phyloP scores from a whole-genome alignment of 2,888 invertebrate species.

The Stenurella melanura region DNA sequence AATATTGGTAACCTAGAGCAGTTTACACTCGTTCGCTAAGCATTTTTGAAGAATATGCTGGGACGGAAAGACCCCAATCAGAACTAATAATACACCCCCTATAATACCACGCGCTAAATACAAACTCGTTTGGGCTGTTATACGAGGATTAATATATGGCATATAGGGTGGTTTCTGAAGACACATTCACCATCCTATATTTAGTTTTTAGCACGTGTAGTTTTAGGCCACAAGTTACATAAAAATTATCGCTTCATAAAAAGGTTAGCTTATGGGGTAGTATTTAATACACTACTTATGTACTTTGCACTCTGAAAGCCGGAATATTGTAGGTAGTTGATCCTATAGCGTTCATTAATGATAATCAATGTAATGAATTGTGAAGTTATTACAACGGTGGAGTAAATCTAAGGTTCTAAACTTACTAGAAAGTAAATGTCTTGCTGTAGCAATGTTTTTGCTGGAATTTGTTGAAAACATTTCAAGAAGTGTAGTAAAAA shows the following conservation, averaged over 20 bases:
- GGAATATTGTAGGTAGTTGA: too few relatives aligned
- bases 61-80: constrained; percentile 41
- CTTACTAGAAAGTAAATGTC: too few relatives aligned
- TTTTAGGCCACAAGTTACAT: constrained; percentile 4
- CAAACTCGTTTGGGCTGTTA: constrained; percentile 46
- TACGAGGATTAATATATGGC: constrained; percentile 43
- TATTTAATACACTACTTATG: not conserved
- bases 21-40: constrained; percentile 2
- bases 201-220: constrained; percentile 30
- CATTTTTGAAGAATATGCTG: constrained; percentile 37
- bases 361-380: too few relatives aligned
- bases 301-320: too few relatives aligned
- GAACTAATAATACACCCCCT: constrained; percentile 47
- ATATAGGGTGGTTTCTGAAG: constrained; percentile 32
- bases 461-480: too few relatives aligned
- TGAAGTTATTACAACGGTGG: too few relatives aligned
- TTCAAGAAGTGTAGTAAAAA: too few relatives aligned
- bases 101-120: constrained; percentile 47
- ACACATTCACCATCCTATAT: constrained; percentile 36
- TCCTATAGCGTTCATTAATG: too few relatives aligned
- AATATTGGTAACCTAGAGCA: not conserved
- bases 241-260: constrained; percentile 1
- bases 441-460: too few relatives aligned
- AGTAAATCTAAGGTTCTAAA: too few relatives aligned
- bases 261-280: not conserved